Evolutionary conservation across 2,113 vertebrate species (phyloP), one percentile per base, ranked within the genome.

Genomic region (Boleophthalmus pectinirostris): DNA sequence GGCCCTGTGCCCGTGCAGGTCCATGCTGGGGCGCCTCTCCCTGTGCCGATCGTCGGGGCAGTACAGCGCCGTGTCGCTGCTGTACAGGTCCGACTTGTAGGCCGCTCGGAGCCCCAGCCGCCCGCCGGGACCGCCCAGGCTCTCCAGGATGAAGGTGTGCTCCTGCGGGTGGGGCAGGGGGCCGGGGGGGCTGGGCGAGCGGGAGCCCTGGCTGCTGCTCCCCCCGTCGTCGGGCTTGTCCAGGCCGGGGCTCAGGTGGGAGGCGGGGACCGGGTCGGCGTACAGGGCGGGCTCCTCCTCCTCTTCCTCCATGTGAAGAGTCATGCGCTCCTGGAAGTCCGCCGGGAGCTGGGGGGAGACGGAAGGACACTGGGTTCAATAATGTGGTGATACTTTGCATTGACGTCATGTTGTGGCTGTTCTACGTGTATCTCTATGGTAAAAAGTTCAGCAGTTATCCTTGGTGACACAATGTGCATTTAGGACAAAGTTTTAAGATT

Each of bases 1-100:
- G 74, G 91, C 94, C 0, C 95, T 94, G 65, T 92, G 91, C 15
- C 94, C 95, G 0, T 97, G 95, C 0, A 95, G 90, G 75, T 99
- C 97, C 87, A 94, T 94, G 13, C 97, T 98, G 69, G 93, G 96
- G 74, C 96, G 83, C 15, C 97, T 93, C 77, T 96, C 95, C 0
- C 90, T 91, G 25, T 93, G 93, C 20, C 94, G 92, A 61, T 97
- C 97, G 0, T 98, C 97, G 0, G 97, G 96, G 87, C 96, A 97
- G 89, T 98, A 98, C 70, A 98, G 95, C 1, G 97, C 96, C 0
- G 97, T 96, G 91, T 99, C 97, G 0, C 98, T 98, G 88, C 96
- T 96, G 91, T 98, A 98, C 82, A 96, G 85, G 80, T 99, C 96
- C 0, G 94, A 94, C 84, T 98, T 98, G 88, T 95, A 97, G 29